Base-by-base conservation (phyloP, 92 coral and sea anemone species). In the Siderastrea siderea region DNA sequence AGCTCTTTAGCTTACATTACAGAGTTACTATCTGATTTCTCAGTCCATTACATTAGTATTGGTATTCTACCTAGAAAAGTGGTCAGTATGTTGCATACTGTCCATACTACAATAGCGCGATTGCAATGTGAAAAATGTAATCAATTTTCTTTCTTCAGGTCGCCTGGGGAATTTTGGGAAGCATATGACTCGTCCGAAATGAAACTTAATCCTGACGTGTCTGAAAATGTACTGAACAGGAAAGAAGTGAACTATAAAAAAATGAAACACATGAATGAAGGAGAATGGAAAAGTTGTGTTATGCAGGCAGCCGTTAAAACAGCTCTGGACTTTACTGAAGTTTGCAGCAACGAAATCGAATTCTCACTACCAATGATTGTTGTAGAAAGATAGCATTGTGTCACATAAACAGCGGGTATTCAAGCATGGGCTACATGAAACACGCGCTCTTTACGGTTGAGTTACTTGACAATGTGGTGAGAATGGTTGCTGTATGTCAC, bases 141-240 rank as follows among this genome's bases (percentile, higher is more conserved):
- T 17, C 45, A 19, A 9, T 57, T 60, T 53, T 49, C 13, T 45
- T 52, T 54, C 65, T 79, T 47, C 85, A 95, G 98, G 90, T 85
- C 90, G 54, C 94, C 96, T 16, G 91, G 67, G 74, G 96, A 90
- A 19, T 86, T 95, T n/a, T 91, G 87, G 90, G 71, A 75, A 84
- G 54, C 61, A 4, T 91, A 93, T 71, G 93, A 91, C 84, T n/a
- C 91, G 2, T 80, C 90, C 3, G 93, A 85, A 51, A 90, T 94
- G 94, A 83, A 55, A 51, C 78, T 93, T 14, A 89, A 86, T 47
- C 91, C 95, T 60, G 87, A 86, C 26, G n/a, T 92, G 26, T 68
- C 84, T 75, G 90, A 89, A 45, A 77, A 77, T 70, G 77, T 80
- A 3, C 80, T 69, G 61, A 65, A 68, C 67, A 83, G 52, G 48